A percentile compares a stretch with the other conserved stretches of the same genome.
phyloP scores from a whole-genome alignment of 1,140 invertebrate genomes.

The Magallana angulata region DNA sequence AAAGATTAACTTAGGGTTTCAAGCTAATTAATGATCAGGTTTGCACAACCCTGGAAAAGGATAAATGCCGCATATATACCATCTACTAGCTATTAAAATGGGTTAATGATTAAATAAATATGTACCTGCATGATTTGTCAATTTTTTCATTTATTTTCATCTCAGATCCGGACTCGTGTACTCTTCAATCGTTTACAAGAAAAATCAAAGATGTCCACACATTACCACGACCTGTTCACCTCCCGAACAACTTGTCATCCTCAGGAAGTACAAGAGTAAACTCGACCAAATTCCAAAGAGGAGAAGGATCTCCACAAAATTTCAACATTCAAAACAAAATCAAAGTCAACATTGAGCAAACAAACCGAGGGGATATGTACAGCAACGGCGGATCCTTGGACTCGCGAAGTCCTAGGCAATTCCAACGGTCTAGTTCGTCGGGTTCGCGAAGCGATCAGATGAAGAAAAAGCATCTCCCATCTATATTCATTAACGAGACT shows the following conservation, averaged over 20 bases:
- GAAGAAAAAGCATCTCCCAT: slow-evolving; percentile 66
- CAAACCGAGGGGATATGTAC: not conserved
- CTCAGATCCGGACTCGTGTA: slow-evolving; percentile 63
- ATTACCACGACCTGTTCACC: not conserved
- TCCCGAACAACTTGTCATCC: not conserved
- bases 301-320: not conserved
- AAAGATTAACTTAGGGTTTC: too few relatives aligned
- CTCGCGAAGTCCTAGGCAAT: not conserved
- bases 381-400: slow-evolving; percentile 21
- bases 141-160: slow-evolving; percentile 6
- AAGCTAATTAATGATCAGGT: too few relatives aligned
- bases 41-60: too few relatives aligned
- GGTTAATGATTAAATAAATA: too few relatives aligned
- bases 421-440: slow-evolving; percentile 51
- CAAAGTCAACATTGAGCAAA: not conserved
- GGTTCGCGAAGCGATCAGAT: slow-evolving; percentile 67
- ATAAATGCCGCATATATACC: too few relatives aligned
- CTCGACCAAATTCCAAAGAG: not conserved
- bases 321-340: slow-evolving; percentile 19
- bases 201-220: slow-evolving; percentile 50
- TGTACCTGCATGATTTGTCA: too few relatives aligned
- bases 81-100: too few relatives aligned
- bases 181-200: slow-evolving; percentile 63
- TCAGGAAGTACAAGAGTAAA: not conserved
- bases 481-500: slow-evolving; percentile 64